Conservation (phyloP, 2,888 invertebrate species). For the Troides helena region DNA sequence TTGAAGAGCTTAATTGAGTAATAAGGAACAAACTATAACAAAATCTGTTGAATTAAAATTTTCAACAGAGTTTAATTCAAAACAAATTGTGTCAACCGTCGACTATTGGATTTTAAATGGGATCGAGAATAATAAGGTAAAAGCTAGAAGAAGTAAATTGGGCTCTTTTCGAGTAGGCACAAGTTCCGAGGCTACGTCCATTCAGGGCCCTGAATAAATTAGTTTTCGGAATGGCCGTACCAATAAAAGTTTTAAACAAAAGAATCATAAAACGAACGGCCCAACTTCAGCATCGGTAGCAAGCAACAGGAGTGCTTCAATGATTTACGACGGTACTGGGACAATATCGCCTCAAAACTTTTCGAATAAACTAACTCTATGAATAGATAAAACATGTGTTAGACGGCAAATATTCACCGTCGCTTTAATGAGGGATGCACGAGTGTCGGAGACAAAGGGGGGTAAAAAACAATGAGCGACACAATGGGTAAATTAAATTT, state of each 20-base stretch:
- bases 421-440: conserved; percentile 30
- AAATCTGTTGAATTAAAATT: no score
- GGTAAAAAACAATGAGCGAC: conserved; percentile 40
- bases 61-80: no score
- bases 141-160: conserved; percentile 56
- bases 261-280: conserved; percentile 76
- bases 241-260: conserved; percentile 80
- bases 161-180: conserved; percentile 55
- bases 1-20: no score
- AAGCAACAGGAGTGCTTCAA: conserved; percentile 70
- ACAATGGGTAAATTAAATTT: conserved; percentile 73
- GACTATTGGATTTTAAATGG: no score
- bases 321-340: conserved; percentile 72
- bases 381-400: conserved; percentile 70
- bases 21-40: no score
- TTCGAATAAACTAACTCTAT: conserved; percentile 68
- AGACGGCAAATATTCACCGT: conserved; percentile 32
- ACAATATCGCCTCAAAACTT: conserved; percentile 69
- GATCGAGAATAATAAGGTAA: conserved; percentile 54
- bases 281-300: conserved; percentile 70
- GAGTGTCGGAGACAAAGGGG: conserved; percentile 29
- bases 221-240: conserved; percentile 72
- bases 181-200: conserved; percentile 65
- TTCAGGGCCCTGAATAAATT: conserved; percentile 74
- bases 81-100: no score